Conservation (phyloP, 2,113 vertebrate species). For the Poeciliopsis turrubarensis region DNA sequence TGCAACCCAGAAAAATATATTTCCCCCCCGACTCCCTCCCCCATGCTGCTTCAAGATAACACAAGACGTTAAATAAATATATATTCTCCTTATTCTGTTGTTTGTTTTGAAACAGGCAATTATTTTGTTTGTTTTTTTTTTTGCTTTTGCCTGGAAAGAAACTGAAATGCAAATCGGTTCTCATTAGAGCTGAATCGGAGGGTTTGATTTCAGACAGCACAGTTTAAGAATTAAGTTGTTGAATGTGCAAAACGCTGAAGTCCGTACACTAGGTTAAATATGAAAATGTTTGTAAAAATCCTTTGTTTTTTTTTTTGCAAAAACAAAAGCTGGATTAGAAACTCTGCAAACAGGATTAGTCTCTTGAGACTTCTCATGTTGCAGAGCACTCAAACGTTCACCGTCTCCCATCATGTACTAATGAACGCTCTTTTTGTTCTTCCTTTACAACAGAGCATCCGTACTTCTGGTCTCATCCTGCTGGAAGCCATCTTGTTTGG, state of each 20-base stretch:
- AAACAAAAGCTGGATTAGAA: background rate
- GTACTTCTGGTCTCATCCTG: slow-evolving; percentile 90
- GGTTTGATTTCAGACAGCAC: background rate
- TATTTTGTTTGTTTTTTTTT: background rate
- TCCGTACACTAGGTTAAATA: background rate
- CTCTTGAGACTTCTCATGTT: background rate
- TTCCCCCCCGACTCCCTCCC: background rate
- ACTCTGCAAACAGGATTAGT: background rate
- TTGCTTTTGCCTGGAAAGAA: background rate
- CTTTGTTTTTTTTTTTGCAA: background rate
- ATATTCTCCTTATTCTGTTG: slow-evolving; percentile 10
- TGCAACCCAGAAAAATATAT: slow-evolving; percentile 34
- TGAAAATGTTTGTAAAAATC: background rate
- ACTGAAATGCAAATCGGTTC: background rate
- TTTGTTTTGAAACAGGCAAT: slow-evolving; percentile 20
- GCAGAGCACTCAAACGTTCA: background rate
- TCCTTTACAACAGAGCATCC: slow-evolving; percentile 83
- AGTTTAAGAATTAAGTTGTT: background rate
- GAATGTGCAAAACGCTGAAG: background rate
- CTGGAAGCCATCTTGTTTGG: slow-evolving; percentile 92
- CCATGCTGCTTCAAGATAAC: slow-evolving; percentile 14
- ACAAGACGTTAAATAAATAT: background rate
- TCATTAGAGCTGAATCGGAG: background rate
- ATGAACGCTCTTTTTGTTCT: slow-evolving; percentile 11
- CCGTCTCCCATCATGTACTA: slow-evolving; percentile 8